Evolutionary conservation across 2,797 vertebrate genomes (phyloP).

Genomic region (Falco cherrug): DNA sequence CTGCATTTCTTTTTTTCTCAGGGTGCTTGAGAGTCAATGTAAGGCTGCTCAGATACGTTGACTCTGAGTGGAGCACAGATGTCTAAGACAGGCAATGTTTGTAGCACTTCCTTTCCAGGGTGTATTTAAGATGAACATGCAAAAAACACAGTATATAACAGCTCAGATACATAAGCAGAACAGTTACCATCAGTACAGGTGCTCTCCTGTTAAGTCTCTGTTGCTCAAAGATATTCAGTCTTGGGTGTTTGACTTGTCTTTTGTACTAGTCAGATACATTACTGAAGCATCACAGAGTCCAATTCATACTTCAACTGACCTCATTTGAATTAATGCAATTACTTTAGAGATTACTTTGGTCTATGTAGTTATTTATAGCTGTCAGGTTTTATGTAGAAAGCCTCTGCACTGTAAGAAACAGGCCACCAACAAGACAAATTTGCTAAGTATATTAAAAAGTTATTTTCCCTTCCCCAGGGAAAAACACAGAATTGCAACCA

Average conservation of each 20-base stretch:
- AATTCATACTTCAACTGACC: neutral
- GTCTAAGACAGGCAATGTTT: slow-evolving; percentile 20
- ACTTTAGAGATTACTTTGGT: neutral
- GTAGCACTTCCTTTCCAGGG: slow-evolving; percentile 1
- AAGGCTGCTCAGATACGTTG: neutral
- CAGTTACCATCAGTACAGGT: neutral
- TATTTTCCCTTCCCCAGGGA: neutral
- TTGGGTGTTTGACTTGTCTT: neutral
- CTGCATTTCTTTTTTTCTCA: neutral
- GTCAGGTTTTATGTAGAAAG: neutral
- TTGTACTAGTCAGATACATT: neutral
- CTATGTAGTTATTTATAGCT: slow-evolving; percentile 8
- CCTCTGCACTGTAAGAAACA: neutral
- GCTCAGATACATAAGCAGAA: neutral
- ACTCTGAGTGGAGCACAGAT: slow-evolving; percentile 15
- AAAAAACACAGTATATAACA: neutral
- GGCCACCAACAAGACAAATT: neutral
- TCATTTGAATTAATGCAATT: slow-evolving; percentile 8
- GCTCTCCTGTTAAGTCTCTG: neutral
- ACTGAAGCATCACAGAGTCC: neutral
- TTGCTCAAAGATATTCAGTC: neutral
- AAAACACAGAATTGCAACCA: neutral
- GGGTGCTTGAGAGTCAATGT: neutral
- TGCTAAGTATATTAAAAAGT: neutral
- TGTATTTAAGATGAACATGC: neutral